Conservation (phyloP, 2,888 invertebrate genomes). For the Drosophila trichaetosa region DNA sequence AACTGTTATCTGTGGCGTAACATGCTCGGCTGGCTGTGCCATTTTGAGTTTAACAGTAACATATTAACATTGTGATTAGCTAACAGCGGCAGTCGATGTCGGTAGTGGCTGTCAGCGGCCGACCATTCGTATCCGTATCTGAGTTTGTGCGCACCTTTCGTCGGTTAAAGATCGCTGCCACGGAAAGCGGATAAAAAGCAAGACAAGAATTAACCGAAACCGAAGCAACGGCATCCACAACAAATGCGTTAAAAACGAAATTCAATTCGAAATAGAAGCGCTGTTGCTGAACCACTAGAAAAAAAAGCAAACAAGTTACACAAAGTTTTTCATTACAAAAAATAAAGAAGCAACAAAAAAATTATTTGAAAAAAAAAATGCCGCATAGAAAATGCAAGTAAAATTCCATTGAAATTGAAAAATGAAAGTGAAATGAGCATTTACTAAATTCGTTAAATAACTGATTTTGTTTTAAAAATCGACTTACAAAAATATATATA, state of each 20-base stretch:
- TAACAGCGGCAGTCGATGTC: constrained; percentile 28
- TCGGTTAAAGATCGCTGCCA: constrained; percentile 81
- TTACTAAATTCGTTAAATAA: constrained; percentile 29
- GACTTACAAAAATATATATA: constrained; percentile 23
- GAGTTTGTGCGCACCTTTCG: constrained; percentile 83
- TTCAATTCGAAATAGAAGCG: constrained; percentile 34
- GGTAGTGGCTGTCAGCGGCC: constrained; percentile 21
- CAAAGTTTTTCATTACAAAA: constrained; percentile 6
- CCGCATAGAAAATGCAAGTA: constrained; percentile 46
- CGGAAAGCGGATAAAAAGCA: constrained; percentile 54
- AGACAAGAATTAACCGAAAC: constrained; percentile 21
- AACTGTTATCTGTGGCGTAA: constrained; percentile 28
- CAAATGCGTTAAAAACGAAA: constrained; percentile 44
- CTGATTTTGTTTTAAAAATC: constrained; percentile 83
- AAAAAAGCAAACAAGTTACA: constrained; percentile 5
- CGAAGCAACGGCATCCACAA: constrained; percentile 29
- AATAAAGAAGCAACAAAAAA: constrained; percentile 33
- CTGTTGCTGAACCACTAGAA: neutral
- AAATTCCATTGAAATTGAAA: constrained; percentile 33
- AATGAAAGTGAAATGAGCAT: constrained; percentile 44
- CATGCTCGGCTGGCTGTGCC: constrained; percentile 29
- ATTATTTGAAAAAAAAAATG: constrained; percentile 41
- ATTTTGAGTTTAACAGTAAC: constrained; percentile 54
- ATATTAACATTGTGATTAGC: constrained; percentile 17
- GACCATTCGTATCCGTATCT: constrained; percentile 42